Conservation (phyloP, 2,113 vertebrate genomes). For the Caretta caretta region DNA sequence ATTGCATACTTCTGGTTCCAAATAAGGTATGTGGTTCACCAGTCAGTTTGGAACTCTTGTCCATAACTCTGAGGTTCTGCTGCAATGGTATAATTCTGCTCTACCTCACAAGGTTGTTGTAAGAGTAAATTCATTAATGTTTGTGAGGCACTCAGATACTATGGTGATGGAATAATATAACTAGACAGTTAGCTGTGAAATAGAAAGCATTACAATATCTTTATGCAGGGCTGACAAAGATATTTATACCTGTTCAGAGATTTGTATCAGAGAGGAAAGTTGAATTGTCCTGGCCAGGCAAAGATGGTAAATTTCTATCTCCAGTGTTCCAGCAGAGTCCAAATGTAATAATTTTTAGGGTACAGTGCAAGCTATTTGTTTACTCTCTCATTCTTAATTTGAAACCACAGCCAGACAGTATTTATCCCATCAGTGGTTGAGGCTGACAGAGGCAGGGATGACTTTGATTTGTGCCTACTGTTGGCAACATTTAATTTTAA, state of each 20-base stretch:
- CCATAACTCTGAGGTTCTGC: too few relatives aligned
- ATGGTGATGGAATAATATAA: neutral
- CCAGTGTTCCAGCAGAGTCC: neutral
- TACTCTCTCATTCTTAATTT: too few relatives aligned
- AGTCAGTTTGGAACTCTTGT: too few relatives aligned
- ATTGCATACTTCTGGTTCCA: too few relatives aligned
- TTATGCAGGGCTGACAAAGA: neutral
- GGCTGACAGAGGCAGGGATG: neutral
- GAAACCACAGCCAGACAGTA: neutral
- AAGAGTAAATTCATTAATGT: neutral
- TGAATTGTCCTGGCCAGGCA: neutral
- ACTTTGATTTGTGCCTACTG: neutral
- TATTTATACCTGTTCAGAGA: neutral
- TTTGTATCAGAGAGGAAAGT: neutral
- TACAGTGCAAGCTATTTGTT: neutral
- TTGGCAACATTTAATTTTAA: neutral
- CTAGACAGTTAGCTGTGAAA: neutral
- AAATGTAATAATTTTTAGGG: neutral
- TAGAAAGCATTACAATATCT: neutral
- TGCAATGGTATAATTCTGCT: neutral
- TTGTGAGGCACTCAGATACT: neutral
- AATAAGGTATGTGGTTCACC: too few relatives aligned
- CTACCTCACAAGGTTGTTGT: neutral
- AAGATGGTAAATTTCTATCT: neutral
- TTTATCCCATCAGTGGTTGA: too few relatives aligned